phyloP scores from a whole-genome alignment of 2,797 vertebrate species.

The Arctocebus calabarensis region DNA sequence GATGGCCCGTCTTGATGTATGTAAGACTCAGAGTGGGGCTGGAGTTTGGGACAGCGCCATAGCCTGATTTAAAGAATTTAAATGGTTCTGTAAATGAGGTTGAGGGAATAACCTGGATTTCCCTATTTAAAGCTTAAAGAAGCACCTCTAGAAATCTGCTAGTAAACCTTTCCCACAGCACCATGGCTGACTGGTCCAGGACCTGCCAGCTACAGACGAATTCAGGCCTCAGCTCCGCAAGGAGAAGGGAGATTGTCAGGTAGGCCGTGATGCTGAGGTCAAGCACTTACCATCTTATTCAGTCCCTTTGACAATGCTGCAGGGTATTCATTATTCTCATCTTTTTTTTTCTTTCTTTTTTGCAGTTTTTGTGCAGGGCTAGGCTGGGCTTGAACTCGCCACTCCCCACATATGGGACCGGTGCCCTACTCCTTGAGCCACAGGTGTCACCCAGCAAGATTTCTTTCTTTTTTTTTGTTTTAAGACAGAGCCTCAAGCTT shows the following conservation, averaged over 20 bases:
- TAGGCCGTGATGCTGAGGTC: not conserved
- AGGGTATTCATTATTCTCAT: not conserved
- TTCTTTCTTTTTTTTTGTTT: no score
- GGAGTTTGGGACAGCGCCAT: not conserved
- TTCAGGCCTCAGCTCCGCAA: not conserved
- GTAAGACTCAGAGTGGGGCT: not conserved
- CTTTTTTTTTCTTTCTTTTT: no score
- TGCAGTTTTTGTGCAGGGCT: no score
- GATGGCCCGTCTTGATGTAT: not conserved
- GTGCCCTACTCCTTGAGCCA: no score
- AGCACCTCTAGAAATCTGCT: not conserved
- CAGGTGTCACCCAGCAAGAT: no score
- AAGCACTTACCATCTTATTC: not conserved
- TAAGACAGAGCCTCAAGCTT: no score
- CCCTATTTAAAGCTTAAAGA: not conserved
- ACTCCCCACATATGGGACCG: no score
- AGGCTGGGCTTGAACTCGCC: no score
- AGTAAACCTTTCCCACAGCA: not conserved
- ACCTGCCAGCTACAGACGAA: not conserved
- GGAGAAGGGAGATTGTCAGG: not conserved
- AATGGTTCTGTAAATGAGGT: not conserved
- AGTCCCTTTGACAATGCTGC: not conserved
- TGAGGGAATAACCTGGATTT: not conserved
- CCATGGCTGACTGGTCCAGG: not conserved
- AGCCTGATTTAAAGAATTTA: not conserved